phyloP scores from a whole-genome alignment of 1,140 invertebrate species.

The Lanistes nyassanus region DNA sequence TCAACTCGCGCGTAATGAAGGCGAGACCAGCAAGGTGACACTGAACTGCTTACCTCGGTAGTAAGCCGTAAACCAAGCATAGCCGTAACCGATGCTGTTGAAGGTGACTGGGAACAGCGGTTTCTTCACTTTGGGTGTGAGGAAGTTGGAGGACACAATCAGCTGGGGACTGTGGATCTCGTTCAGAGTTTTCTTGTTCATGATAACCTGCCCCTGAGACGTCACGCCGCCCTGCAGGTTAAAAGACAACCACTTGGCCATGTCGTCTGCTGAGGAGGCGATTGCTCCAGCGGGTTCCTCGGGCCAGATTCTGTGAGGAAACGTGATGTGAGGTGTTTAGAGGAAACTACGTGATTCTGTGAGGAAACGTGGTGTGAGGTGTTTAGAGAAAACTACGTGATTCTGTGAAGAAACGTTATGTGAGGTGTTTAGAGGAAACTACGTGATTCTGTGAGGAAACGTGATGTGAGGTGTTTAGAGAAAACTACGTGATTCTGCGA shows the following conservation, averaged over 20 bases:
- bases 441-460: not conserved
- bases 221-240: constrained; percentile 25
- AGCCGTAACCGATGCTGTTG: constrained; percentile 23
- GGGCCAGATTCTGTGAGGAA: constrained; percentile 26
- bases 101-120: constrained; percentile 26
- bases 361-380: not conserved
- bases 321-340: not conserved
- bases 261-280: constrained; percentile 19
- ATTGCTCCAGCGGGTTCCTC: constrained; percentile 33
- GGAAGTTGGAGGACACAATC: not conserved
- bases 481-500: not conserved
- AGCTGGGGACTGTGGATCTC: constrained; percentile 12
- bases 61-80: constrained; percentile 25
- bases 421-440: no score
- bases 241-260: constrained; percentile 24
- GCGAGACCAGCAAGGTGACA: no score
- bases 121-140: not conserved
- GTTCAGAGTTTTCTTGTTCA: not conserved
- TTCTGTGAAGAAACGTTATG: not conserved
- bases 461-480: not conserved
- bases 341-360: not conserved
- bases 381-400: not conserved
- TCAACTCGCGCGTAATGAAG: no score
- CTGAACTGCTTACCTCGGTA: constrained; percentile 32
- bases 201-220: not conserved